phyloP scores from a whole-genome alignment of 2,888 invertebrate genomes.

The Eupithecia pulchellata region DNA sequence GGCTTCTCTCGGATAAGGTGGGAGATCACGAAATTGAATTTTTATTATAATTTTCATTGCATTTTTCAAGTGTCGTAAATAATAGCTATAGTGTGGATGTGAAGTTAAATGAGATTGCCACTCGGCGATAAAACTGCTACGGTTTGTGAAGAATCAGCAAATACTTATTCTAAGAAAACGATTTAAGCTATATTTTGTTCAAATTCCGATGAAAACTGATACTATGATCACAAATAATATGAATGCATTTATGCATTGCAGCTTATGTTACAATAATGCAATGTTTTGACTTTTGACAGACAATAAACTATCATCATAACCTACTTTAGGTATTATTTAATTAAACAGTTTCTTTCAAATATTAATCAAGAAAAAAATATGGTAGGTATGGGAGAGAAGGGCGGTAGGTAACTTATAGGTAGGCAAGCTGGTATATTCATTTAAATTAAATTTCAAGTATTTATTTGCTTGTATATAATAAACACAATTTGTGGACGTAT shows the following conservation, averaged over 20 bases:
- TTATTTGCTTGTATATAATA: background rate
- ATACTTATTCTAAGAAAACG: background rate
- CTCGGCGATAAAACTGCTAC: background rate
- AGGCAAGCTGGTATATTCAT: background rate
- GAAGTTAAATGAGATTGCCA: background rate
- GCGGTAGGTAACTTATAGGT: background rate
- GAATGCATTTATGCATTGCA: background rate
- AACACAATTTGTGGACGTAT: background rate
- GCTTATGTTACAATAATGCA: background rate
- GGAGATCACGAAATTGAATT: slow-evolving; percentile 25
- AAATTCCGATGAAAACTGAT: background rate
- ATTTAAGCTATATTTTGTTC: background rate
- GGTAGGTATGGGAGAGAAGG: background rate
- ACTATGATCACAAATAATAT: background rate
- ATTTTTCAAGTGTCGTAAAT: slow-evolving; percentile 3
- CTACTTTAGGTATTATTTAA: background rate
- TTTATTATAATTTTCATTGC: slow-evolving; percentile 36
- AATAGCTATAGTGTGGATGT: background rate
- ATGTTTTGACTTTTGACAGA: background rate
- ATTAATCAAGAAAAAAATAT: background rate
- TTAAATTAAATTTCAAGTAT: background rate
- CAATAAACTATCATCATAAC: too few relatives aligned
- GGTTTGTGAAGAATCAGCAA: background rate
- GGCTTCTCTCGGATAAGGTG: slow-evolving; percentile 47
- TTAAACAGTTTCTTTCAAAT: background rate